Evolutionary conservation across 2,113 vertebrate genomes (phyloP).

Genomic region (Notechis scutatus): DNA sequence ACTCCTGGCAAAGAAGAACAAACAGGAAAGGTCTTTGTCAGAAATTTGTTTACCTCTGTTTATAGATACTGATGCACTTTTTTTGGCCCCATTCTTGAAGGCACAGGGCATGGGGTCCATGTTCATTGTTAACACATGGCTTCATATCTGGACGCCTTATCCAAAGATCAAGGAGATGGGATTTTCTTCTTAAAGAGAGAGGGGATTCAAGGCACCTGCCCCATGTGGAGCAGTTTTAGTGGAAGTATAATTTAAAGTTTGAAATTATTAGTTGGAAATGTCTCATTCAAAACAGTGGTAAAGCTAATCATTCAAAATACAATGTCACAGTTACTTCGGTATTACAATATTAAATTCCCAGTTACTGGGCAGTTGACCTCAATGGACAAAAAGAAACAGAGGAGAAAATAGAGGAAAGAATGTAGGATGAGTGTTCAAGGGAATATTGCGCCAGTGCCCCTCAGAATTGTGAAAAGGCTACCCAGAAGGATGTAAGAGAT

Average conservation of each 20-base stretch:
- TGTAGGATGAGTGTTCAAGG: background rate
- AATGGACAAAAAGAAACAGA: background rate
- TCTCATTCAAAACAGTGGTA: background rate
- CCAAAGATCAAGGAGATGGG: background rate
- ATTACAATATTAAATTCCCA: background rate
- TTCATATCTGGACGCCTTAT: background rate
- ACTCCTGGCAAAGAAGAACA: constrained; percentile 31
- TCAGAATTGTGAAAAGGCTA: background rate
- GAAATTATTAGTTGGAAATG: background rate
- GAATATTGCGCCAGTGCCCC: background rate
- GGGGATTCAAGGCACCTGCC: background rate
- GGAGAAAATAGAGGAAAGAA: background rate
- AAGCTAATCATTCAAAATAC: background rate
- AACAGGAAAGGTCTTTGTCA: constrained; percentile 25
- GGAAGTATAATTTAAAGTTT: background rate
- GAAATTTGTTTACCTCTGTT: constrained; percentile 41
- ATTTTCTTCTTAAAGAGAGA: background rate
- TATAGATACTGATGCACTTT: background rate
- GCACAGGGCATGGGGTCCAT: background rate
- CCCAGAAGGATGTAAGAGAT: background rate
- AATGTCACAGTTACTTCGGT: background rate
- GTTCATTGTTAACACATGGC: background rate
- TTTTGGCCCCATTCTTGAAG: constrained; percentile 23
- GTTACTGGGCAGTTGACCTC: background rate
- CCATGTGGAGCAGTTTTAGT: background rate